Evolutionary conservation across 2,113 vertebrate genomes (phyloP).

Genomic region (Cololabis saira): DNA sequence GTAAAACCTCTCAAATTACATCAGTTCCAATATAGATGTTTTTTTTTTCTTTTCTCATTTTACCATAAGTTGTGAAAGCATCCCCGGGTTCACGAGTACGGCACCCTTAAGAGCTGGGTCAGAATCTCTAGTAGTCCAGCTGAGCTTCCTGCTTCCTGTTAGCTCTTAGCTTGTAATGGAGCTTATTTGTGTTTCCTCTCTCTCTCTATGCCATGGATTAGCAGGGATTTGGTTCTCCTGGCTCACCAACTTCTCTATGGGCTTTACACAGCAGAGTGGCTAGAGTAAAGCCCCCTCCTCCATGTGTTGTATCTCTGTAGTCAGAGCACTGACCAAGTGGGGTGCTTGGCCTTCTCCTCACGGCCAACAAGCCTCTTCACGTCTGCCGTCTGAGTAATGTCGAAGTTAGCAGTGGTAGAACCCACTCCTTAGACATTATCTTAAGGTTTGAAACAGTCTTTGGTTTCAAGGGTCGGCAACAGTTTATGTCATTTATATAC

Average conservation of each 20-base stretch:
- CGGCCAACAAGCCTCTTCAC: constrained; percentile 39
- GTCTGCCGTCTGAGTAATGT: background rate
- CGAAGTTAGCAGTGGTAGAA: background rate
- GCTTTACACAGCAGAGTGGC: constrained; percentile 45
- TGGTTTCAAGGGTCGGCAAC: no score
- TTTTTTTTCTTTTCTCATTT: no score
- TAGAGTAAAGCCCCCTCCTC: constrained; percentile 42
- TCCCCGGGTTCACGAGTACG: no score
- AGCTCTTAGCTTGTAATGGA: constrained; percentile 51
- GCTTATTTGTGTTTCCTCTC: constrained; percentile 59
- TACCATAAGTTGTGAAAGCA: no score
- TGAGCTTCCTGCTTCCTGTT: constrained; percentile 26
- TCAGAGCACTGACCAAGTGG: constrained; percentile 48
- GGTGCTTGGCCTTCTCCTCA: constrained; percentile 33
- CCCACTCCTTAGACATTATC: constrained; percentile 6
- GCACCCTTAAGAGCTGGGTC: constrained; percentile 5
- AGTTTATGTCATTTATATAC: no score
- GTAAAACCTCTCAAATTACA: no score
- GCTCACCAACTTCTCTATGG: constrained; percentile 60
- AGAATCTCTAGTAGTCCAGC: constrained; percentile 12
- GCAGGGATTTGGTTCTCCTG: constrained; percentile 67
- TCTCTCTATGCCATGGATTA: constrained; percentile 64
- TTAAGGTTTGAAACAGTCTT: background rate
- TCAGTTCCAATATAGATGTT: no score
- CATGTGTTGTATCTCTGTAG: constrained; percentile 53